These are phyloP conservation scores for Chrysolina americana DNA, from an alignment of 2,888 invertebrate species.

Conservation along the genomic window DNA sequence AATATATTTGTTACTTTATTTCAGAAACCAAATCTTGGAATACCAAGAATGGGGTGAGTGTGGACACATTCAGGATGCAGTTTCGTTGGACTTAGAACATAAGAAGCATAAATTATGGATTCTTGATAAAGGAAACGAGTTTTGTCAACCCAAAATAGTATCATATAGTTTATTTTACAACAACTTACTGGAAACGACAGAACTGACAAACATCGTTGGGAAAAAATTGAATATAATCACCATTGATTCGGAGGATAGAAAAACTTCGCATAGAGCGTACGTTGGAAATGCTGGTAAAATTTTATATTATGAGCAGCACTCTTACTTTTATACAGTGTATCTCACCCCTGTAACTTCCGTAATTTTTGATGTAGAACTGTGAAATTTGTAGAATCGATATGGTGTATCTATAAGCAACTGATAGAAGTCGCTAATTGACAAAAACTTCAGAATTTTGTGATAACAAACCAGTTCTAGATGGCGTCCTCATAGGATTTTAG, in stretches of 20 bases:
- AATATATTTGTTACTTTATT: neutral
- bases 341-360: too few relatives aligned
- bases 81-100: constrained; percentile 66
- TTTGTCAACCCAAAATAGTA: constrained; percentile 67
- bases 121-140: constrained; percentile 66
- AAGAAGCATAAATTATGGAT: constrained; percentile 68
- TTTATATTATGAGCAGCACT: too few relatives aligned
- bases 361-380: too few relatives aligned
- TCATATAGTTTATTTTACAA: constrained; percentile 67
- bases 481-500: too few relatives aligned
- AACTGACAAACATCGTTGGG: constrained; percentile 53
- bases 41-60: constrained; percentile 61
- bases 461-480: too few relatives aligned
- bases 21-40: constrained; percentile 50
- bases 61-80: constrained; percentile 64
- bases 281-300: constrained; percentile 63
- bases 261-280: constrained; percentile 63
- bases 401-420: too few relatives aligned
- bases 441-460: too few relatives aligned
- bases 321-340: too few relatives aligned
- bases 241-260: constrained; percentile 58
- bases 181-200: constrained; percentile 51
- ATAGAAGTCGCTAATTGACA: too few relatives aligned
- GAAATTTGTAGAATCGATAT: too few relatives aligned
- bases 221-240: constrained; percentile 61